Conservation (phyloP, 2,113 vertebrate species). For the Malurus melanocephalus region DNA sequence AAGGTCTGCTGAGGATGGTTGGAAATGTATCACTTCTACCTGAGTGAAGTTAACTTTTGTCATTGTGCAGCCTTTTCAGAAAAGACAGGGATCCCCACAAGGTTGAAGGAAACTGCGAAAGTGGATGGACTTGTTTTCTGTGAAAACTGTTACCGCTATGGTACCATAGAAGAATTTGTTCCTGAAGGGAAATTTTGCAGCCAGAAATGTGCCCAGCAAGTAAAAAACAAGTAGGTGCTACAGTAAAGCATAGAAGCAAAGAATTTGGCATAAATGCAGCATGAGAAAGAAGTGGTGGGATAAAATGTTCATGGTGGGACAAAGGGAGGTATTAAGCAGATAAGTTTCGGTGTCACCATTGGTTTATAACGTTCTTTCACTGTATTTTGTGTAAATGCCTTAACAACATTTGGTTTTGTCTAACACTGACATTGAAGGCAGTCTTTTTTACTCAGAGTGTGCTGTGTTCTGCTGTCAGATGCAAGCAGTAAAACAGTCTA, state of each 20-base stretch:
- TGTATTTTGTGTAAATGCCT: not conserved
- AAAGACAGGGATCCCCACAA: constrained; percentile 70
- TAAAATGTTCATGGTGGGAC: not conserved
- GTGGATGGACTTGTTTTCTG: constrained; percentile 77
- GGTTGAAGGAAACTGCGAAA: constrained; percentile 73
- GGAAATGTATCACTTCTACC: not conserved
- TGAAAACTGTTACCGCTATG: constrained; percentile 80
- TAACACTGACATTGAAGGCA: not conserved
- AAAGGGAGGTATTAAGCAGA: not conserved
- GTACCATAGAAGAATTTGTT: constrained; percentile 76
- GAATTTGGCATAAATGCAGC: not conserved
- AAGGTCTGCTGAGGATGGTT: not conserved
- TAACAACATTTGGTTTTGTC: not conserved
- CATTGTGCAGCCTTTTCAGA: constrained; percentile 75
- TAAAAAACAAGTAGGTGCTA: constrained; percentile 80
- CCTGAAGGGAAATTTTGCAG: constrained; percentile 80
- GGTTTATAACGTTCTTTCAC: not conserved
- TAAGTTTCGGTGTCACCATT: not conserved
- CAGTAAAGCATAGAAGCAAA: not conserved
- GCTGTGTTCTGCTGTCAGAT: not conserved
- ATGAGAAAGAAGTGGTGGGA: not conserved
- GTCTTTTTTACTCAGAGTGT: not conserved
- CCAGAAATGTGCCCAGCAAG: constrained; percentile 78
- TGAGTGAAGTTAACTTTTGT: constrained; percentile 14
- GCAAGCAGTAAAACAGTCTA: not conserved